These are phyloP conservation scores for Thymelicus lineola DNA, from an alignment of 2,888 invertebrate genomes.

Conservation along the genomic window DNA sequence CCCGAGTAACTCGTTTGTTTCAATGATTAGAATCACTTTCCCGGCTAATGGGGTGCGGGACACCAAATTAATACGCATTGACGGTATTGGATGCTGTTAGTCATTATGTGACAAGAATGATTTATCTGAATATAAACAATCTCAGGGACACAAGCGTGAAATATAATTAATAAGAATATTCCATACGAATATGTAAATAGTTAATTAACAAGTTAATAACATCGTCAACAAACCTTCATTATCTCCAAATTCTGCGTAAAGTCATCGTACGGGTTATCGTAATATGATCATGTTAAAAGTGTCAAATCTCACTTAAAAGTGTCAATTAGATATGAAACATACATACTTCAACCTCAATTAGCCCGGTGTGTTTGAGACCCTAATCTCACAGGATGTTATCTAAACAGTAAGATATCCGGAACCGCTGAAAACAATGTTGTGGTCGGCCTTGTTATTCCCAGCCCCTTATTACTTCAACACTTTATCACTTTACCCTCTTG, in stretches of 20 bases:
- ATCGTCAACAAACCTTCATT: no score
- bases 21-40: slow-evolving; percentile 45
- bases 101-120: slow-evolving; percentile 1
- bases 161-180: background rate
- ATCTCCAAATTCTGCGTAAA: no score
- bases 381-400: slow-evolving; percentile 2
- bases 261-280: no score
- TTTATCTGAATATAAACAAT: background rate
- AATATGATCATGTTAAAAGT: no score
- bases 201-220: no score
- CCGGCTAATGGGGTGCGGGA: slow-evolving; percentile 17
- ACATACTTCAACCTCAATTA: background rate
- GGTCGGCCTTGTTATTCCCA: slow-evolving; percentile 34
- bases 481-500: slow-evolving; percentile 39
- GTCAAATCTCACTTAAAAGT: no score
- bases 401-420: slow-evolving; percentile 21
- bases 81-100: slow-evolving; percentile 12
- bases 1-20: slow-evolving; percentile 57
- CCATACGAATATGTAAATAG: no score
- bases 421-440: slow-evolving; percentile 7
- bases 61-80: slow-evolving; percentile 17
- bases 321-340: no score
- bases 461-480: slow-evolving; percentile 33
- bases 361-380: background rate
- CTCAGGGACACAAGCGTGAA: background rate